A percentile compares a stretch with the other conserved stretches of the same genome.
These are phyloP conservation scores for Accipiter virgatus DNA, from an alignment of 2,113 vertebrate species.

Conservation along the genomic window DNA sequence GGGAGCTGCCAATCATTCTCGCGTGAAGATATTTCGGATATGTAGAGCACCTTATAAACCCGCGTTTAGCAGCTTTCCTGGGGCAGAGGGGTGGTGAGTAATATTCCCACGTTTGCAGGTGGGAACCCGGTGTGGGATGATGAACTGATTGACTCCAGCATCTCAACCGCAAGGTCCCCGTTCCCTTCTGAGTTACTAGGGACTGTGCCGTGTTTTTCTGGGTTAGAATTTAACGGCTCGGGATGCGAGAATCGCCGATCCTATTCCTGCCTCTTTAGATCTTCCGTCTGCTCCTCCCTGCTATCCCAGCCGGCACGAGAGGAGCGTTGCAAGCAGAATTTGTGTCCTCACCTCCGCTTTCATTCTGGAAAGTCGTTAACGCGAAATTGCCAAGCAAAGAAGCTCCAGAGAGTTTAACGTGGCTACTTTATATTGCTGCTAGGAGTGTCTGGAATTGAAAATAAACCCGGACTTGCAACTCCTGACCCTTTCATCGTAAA, in stretches of 20 bases:
- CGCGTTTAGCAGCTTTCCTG: background rate
- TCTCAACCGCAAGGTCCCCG: accelerated
- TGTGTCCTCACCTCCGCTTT: background rate
- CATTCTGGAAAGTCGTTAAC: constrained; percentile 41
- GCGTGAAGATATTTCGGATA: background rate
- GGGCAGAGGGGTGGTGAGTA: background rate
- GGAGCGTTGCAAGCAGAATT: background rate
- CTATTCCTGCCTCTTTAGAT: background rate
- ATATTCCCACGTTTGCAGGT: background rate
- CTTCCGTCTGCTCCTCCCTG: background rate
- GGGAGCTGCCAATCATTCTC: background rate
- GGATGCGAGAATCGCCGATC: background rate
- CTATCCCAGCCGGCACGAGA: background rate
- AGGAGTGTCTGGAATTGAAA: constrained; percentile 64
- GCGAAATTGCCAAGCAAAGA: constrained; percentile 39
- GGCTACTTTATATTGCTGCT: constrained; percentile 50
- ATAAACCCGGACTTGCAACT: constrained; percentile 58
- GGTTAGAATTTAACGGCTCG: background rate
- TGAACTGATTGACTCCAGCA: background rate
- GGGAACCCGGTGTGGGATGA: background rate
- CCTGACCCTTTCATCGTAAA: constrained; percentile 62
- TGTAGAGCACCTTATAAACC: background rate
- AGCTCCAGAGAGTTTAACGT: constrained; percentile 50
- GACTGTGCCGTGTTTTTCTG: background rate
- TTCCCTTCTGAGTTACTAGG: background rate